A percentile compares a stretch with the other conserved stretches of the same genome.
phyloP scores from a whole-genome alignment of 1,140 invertebrate genomes.

The Alviniconcha marisindica region DNA sequence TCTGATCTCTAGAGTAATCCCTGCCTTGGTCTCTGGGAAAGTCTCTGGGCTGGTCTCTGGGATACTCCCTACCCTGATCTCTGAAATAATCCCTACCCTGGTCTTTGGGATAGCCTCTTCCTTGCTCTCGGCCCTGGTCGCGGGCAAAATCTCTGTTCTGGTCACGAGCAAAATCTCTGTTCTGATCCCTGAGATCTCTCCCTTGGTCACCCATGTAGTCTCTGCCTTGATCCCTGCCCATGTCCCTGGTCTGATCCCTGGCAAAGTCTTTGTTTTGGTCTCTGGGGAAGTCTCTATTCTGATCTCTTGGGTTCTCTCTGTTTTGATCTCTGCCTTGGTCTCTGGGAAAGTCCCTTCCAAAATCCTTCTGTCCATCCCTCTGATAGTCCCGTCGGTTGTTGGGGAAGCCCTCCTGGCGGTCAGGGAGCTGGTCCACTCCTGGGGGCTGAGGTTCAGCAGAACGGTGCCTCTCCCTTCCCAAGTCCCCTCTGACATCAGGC shows the following conservation, averaged over 20 bases:
- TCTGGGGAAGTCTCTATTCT: background rate
- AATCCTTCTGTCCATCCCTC: conserved; percentile 19
- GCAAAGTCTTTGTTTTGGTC: background rate
- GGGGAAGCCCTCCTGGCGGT: background rate
- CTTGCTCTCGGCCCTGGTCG: conserved; percentile 19
- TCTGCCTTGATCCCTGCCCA: background rate
- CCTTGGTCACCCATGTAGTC: background rate
- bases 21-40: conserved; percentile 25
- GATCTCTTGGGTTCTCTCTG: background rate
- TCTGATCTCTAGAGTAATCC: conserved; percentile 2
- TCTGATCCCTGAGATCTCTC: conserved; percentile 3
- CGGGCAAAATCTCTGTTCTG: conserved; percentile 7
- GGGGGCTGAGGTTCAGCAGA: conserved; percentile 38
- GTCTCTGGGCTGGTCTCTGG: conserved; percentile 1
- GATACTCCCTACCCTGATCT: conserved; percentile 28
- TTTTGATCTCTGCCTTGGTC: conserved; percentile 4
- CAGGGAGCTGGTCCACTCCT: conserved; percentile 25
- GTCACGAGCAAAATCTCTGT: background rate
- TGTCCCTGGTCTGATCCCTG: conserved; percentile 24
- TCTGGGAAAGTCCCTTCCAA: background rate
- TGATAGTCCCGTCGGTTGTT: conserved; percentile 24
- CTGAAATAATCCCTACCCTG: conserved; percentile 18
- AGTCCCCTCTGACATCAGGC: conserved; percentile 19
- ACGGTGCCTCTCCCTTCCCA: conserved; percentile 17
- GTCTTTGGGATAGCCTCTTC: background rate